These are phyloP conservation scores for Agrilus cyanescens DNA, from an alignment of 2,888 invertebrate species.

Conservation along the genomic window DNA sequence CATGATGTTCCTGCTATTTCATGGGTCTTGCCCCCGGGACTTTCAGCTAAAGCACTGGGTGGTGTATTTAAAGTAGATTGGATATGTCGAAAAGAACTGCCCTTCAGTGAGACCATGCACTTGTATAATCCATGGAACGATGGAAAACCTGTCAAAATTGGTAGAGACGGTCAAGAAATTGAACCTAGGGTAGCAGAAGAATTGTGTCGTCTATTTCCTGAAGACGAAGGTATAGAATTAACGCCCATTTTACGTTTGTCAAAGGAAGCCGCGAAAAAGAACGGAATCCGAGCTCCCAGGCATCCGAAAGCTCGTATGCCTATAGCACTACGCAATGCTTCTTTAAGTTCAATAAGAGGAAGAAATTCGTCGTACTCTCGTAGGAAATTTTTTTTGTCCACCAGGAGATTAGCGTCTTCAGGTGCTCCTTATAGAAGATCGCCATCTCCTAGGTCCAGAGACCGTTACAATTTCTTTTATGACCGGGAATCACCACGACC, in stretches of 20 bases:
- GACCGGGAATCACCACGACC: slow-evolving; percentile 40
- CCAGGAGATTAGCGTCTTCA: slow-evolving; percentile 46
- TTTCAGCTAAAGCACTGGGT: slow-evolving; percentile 84
- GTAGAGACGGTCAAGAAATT: slow-evolving; percentile 97
- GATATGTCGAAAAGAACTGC: slow-evolving; percentile 90
- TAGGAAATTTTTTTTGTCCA: slow-evolving; percentile 52
- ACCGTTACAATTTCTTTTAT: slow-evolving; percentile 52
- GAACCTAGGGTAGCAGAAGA: slow-evolving; percentile 93
- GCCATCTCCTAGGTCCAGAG: slow-evolving; percentile 46
- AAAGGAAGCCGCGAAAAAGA: slow-evolving; percentile 65
- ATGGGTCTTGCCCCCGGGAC: slow-evolving; percentile 90
- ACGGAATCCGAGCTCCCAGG: slow-evolving; percentile 29
- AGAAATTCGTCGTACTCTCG: slow-evolving; percentile 42
- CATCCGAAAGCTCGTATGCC: slow-evolving; percentile 36
- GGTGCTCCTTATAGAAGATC: slow-evolving; percentile 44
- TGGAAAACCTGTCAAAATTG: slow-evolving; percentile 96
- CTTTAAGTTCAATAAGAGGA: slow-evolving; percentile 41
- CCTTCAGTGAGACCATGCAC: slow-evolving; percentile 85
- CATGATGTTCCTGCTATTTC: slow-evolving; percentile 81
- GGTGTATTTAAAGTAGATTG: slow-evolving; percentile 96
- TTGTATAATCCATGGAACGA: slow-evolving; percentile 97
- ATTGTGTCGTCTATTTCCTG: slow-evolving; percentile 84
- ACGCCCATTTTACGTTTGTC: slow-evolving; percentile 76
- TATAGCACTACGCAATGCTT: slow-evolving; percentile 38
- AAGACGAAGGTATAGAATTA: slow-evolving; percentile 85